Evolutionary conservation across 2,888 invertebrate species (phyloP).

Genomic region (Morpho deidamia): DNA sequence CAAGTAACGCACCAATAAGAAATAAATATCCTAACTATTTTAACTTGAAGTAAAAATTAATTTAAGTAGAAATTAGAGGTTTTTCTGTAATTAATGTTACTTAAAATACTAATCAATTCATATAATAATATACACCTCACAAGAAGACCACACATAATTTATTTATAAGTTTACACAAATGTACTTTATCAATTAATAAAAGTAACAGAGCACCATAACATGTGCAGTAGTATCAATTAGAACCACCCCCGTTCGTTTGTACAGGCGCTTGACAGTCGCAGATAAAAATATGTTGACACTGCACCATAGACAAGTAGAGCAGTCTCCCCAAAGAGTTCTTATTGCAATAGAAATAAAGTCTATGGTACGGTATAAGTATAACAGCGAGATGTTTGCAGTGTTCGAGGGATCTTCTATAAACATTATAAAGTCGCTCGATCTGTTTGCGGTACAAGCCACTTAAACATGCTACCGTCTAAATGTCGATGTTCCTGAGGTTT

Average conservation of each 20-base stretch:
- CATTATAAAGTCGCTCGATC: slow-evolving; percentile 36
- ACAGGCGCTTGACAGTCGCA: slow-evolving; percentile 55
- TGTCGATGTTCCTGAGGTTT: neutral
- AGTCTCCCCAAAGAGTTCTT: slow-evolving; percentile 1
- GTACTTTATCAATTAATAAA: slow-evolving; percentile 12
- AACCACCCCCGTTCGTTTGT: slow-evolving; percentile 64
- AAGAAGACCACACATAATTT: slow-evolving; percentile 10
- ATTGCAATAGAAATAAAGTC: slow-evolving; percentile 5
- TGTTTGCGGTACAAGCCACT: slow-evolving; percentile 29
- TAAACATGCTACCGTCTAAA: slow-evolving; percentile 29
- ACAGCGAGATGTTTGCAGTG: slow-evolving; percentile 30
- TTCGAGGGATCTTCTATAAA: slow-evolving; percentile 38
- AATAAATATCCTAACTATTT: no score
- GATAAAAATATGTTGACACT: slow-evolving; percentile 72
- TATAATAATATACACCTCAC: neutral
- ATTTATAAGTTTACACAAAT: slow-evolving; percentile 15
- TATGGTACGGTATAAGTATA: slow-evolving; percentile 8
- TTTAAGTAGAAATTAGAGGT: no score
- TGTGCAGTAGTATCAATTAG: slow-evolving; percentile 56
- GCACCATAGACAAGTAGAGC: slow-evolving; percentile 26
- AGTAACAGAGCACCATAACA: slow-evolving; percentile 41
- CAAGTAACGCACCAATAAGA: no score
- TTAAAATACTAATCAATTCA: neutral
- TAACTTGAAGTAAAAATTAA: no score
- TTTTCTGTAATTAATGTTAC: no score